Evolutionary conservation across 2,888 invertebrate species (phyloP), one percentile per base, ranked within the genome.

Genomic region (Xylocampa areola): DNA sequence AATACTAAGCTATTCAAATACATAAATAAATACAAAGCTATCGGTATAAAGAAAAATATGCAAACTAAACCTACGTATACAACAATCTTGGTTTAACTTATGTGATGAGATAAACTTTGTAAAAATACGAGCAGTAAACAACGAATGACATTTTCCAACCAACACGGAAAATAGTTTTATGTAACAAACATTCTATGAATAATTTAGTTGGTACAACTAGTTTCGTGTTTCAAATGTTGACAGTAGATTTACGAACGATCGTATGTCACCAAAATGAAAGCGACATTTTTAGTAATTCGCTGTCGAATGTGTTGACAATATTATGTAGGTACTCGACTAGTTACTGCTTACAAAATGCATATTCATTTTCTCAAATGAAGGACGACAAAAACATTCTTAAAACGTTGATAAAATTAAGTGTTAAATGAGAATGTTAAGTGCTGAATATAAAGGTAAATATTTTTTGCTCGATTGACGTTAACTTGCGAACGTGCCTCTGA

Each of bases 391-490:
- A 81, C 75, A 72, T 65, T 75, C 66, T 66, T 77, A 77, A 83
- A 81, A 83, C 55, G 63, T 77, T 81, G 73, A 80, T 77, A 76
- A 68, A 73, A 80, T 77, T 47, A 79, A 68, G 68, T 79, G 68
- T 79, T 74, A 77, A 80, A 80, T 76, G 57, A 67, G 60, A 51
- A 64, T 73, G 62, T 55, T 73, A 68, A 65, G 60, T 64, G 58
- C 65, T 63, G 65, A 71, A 73, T 65, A 58, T 53, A 61, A 73
- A 68, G 44, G 68, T 58, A 53, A 69, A 68, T 60, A 49, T 59
- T 58, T 63, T 74, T 68, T 66, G 50, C 44, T 53, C 40, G 29
- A 49, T 55, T 58, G 63, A 64, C 62, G 61, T 68, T 64, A 68
- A 68, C 39, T 62, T 50, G 47, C 39, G 62, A 68, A 68, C 39